These are phyloP conservation scores for Bellardia bayeri DNA, from an alignment of 2,888 invertebrate species.

Conservation along the genomic window DNA sequence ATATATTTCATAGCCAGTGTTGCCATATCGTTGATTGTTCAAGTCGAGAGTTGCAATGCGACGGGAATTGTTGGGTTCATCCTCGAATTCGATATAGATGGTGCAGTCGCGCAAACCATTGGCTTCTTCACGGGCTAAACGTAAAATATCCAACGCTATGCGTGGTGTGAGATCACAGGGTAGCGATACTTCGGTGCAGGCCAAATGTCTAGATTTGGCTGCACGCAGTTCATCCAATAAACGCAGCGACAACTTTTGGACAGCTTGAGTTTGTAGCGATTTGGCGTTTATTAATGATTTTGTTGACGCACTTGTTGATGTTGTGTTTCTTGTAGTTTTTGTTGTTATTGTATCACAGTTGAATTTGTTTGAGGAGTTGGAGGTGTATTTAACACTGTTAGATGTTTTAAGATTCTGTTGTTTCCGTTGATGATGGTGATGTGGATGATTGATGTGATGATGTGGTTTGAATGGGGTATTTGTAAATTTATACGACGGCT, in stretches of 20 bases:
- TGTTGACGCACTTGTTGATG: conserved; percentile 56
- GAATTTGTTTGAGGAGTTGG: conserved; percentile 74
- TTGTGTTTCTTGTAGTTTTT: conserved; percentile 37
- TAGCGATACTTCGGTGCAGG: conserved; percentile 82
- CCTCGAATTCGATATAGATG: conserved; percentile 82
- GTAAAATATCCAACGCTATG: conserved; percentile 81
- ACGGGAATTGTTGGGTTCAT: conserved; percentile 81
- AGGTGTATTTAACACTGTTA: conserved; percentile 63
- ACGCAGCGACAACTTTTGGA: conserved; percentile 77
- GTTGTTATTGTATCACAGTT: conserved; percentile 71
- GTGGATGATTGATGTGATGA: conserved; percentile 69
- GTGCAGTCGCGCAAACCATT: conserved; percentile 82
- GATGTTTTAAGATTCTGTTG: conserved; percentile 65
- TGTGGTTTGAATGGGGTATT: conserved; percentile 68
- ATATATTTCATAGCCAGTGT: conserved; percentile 81
- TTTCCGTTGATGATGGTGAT: conserved; percentile 66
- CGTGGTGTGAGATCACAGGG: conserved; percentile 83
- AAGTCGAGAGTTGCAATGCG: conserved; percentile 81
- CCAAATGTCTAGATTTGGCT: conserved; percentile 80
- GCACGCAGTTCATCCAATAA: conserved; percentile 80
- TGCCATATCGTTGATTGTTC: conserved; percentile 75
- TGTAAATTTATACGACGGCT: conserved; percentile 64
- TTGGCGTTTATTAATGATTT: conserved; percentile 54
- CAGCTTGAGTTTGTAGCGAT: conserved; percentile 73
- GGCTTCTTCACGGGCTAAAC: conserved; percentile 81